These are phyloP conservation scores for Netelia virgata DNA, from an alignment of 2,888 invertebrate species.

Conservation along the genomic window DNA sequence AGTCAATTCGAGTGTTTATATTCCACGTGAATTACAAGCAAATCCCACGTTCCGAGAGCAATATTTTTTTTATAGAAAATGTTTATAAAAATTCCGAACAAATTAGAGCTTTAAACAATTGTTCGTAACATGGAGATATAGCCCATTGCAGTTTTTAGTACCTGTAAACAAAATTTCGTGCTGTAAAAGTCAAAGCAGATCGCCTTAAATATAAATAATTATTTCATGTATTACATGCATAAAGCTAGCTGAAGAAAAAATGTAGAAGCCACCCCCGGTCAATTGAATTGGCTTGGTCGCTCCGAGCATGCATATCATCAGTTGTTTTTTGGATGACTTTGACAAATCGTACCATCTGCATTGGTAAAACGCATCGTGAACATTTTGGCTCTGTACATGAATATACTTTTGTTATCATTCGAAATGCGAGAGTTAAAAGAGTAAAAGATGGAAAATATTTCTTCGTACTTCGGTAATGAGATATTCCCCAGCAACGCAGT, in stretches of 20 bases:
- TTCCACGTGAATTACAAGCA: background rate
- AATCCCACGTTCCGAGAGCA: background rate
- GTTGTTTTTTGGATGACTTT: slow-evolving; percentile 82
- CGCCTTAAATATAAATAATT: too few relatives aligned
- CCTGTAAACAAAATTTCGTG: background rate
- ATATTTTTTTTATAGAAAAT: background rate
- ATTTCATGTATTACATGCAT: slow-evolving; percentile 82
- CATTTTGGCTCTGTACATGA: slow-evolving; percentile 82
- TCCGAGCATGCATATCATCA: slow-evolving; percentile 86
- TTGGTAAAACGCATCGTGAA: slow-evolving; percentile 86
- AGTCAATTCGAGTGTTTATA: background rate
- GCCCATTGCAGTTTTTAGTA: slow-evolving; percentile 36
- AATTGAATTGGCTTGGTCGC: slow-evolving; percentile 86
- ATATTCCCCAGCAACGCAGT: slow-evolving; percentile 70
- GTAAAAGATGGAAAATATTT: background rate
- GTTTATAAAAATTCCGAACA: background rate
- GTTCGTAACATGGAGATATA: slow-evolving; percentile 49
- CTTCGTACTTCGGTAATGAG: slow-evolving; percentile 64
- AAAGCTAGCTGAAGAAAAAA: slow-evolving; percentile 85
- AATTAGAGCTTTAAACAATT: slow-evolving; percentile 9
- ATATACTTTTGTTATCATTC: background rate
- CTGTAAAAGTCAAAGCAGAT: background rate
- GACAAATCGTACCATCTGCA: slow-evolving; percentile 87
- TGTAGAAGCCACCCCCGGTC: slow-evolving; percentile 86
- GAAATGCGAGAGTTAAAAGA: too few relatives aligned